Conservation (phyloP, 2,113 vertebrate genomes). For the Fulmarus glacialis region DNA sequence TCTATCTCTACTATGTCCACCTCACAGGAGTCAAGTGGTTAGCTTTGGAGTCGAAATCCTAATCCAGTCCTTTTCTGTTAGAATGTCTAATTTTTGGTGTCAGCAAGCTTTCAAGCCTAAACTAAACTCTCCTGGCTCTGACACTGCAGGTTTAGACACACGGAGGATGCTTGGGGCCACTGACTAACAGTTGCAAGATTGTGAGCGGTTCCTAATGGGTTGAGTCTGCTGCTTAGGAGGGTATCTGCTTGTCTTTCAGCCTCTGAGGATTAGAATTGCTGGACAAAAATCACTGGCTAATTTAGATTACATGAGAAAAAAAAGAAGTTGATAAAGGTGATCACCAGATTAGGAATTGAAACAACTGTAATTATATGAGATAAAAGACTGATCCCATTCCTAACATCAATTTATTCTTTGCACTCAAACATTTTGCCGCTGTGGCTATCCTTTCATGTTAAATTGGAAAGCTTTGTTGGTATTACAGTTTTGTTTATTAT, state of each 20-base stretch:
- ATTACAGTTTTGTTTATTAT: neutral
- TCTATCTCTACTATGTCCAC: neutral
- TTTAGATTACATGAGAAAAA: neutral
- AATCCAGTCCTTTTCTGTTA: neutral
- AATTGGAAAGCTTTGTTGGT: neutral
- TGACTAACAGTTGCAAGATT: neutral
- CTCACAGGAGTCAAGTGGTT: neutral
- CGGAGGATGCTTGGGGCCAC: accelerated
- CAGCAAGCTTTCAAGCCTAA: neutral
- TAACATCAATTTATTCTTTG: neutral
- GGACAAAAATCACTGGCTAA: neutral
- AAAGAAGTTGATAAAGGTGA: neutral
- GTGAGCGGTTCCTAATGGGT: neutral
- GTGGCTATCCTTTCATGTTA: neutral
- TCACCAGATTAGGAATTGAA: neutral
- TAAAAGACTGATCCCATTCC: neutral
- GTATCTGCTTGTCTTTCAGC: neutral
- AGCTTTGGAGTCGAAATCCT: neutral
- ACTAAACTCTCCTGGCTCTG: neutral
- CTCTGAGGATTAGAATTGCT: neutral
- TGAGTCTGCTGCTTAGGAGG: neutral
- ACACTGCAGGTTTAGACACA: neutral
- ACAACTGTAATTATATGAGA: neutral
- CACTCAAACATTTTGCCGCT: neutral
- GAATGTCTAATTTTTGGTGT: neutral